Evolutionary conservation across 2,888 invertebrate species (phyloP).

Genomic region (Nomada goodeniana): DNA sequence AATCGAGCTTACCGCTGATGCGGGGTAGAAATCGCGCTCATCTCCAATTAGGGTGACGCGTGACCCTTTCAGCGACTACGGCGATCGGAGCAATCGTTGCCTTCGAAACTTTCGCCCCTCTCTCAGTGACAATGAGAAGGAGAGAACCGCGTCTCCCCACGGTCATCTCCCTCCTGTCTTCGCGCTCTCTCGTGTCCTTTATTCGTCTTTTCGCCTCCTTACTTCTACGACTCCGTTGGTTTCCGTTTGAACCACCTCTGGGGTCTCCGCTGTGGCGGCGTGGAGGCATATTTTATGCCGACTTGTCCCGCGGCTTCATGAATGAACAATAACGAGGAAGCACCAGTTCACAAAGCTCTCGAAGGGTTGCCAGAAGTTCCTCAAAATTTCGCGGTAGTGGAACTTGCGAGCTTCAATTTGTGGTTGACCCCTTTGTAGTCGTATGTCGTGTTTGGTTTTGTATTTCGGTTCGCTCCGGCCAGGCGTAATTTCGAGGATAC

Average conservation of each 20-base stretch:
- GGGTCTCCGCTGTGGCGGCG: conserved; percentile 8
- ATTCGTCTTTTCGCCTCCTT: neutral
- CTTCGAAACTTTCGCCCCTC: conserved; percentile 49
- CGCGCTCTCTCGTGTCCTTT: neutral
- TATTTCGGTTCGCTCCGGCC: too few relatives aligned
- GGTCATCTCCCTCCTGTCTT: neutral
- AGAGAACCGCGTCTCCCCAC: too few relatives aligned
- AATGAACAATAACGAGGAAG: conserved; percentile 61
- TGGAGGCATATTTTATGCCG: conserved; percentile 60
- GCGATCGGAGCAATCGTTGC: conserved; percentile 57
- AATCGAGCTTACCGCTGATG: conserved; percentile 30
- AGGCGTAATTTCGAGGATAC: too few relatives aligned
- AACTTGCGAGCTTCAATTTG: conserved; percentile 19
- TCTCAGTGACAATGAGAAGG: too few relatives aligned
- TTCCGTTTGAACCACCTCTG: conserved; percentile 43
- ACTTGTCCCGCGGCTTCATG: conserved; percentile 46
- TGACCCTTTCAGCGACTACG: conserved; percentile 41
- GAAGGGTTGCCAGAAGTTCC: conserved; percentile 23
- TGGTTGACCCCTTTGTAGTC: too few relatives aligned
- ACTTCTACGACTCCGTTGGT: conserved; percentile 5
- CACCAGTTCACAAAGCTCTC: conserved; percentile 19
- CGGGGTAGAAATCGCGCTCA: conserved; percentile 28
- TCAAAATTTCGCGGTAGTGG: conserved; percentile 30
- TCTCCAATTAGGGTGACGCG: conserved; percentile 55
- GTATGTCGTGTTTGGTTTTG: too few relatives aligned